Percentiles rank a stretch among this genome's conserved stretches.
Evolutionary conservation across 2,113 vertebrate species (phyloP).

Genomic region (Canis aureus): DNA sequence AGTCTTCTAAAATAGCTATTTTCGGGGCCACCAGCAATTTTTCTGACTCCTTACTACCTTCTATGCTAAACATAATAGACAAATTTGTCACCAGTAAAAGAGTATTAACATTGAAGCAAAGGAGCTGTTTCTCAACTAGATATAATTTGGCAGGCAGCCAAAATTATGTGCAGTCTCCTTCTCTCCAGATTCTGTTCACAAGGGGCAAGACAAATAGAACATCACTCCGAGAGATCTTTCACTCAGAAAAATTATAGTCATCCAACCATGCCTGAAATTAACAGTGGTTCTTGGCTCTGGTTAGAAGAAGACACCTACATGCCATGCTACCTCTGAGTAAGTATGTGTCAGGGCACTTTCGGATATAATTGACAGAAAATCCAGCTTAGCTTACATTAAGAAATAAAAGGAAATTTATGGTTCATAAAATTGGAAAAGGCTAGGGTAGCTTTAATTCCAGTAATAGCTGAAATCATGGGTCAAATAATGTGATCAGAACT

Average conservation of each 20-base stretch:
- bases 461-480: neutral
- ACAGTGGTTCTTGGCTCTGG: neutral
- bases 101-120: neutral
- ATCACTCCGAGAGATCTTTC: neutral
- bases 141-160: conserved; percentile 9
- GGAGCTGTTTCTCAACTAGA: neutral
- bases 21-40: neutral
- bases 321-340: neutral
- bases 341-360: neutral
- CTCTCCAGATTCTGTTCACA: neutral
- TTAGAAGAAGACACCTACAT: neutral
- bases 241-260: neutral
- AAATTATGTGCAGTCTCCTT: neutral
- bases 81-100: neutral
- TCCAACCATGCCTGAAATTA: neutral
- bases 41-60: neutral
- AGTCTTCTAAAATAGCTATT: neutral
- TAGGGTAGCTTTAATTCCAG: neutral
- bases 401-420: neutral
- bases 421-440: neutral
- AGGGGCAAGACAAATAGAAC: neutral
- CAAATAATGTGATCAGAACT: neutral
- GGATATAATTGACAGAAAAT: neutral
- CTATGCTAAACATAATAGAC: neutral
- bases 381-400: neutral